These are phyloP conservation scores for Cosmia trapezina DNA, from an alignment of 2,888 invertebrate genomes.

Conservation along the genomic window DNA sequence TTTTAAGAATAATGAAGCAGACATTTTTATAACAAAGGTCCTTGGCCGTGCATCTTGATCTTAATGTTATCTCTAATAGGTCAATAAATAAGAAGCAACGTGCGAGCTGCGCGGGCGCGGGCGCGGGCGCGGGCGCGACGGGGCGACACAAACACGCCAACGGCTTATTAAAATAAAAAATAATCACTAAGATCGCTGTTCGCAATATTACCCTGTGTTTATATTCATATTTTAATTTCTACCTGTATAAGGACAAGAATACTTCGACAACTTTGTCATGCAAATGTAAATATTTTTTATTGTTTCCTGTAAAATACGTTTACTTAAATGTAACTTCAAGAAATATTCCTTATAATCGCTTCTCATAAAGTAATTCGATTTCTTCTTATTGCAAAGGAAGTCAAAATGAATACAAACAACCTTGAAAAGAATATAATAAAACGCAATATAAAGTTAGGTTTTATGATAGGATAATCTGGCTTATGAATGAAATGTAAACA, in stretches of 20 bases:
- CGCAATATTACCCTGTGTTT: slow-evolving; percentile 81
- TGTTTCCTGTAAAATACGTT: slow-evolving; percentile 32
- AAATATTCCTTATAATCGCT: slow-evolving; percentile 25
- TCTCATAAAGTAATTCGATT: slow-evolving; percentile 6
- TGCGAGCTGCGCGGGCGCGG: slow-evolving; percentile 84
- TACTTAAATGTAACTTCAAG: slow-evolving; percentile 37
- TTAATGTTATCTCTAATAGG: slow-evolving; percentile 91
- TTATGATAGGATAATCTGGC: slow-evolving; percentile 80
- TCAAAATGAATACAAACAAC: slow-evolving; percentile 53
- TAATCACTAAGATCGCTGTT: slow-evolving; percentile 82
- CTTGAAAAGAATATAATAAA: slow-evolving; percentile 67
- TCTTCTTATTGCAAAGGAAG: slow-evolving; percentile 38
- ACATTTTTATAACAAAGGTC: slow-evolving; percentile 91
- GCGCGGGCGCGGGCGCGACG: slow-evolving; percentile 40
- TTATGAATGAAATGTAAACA: slow-evolving; percentile 89
- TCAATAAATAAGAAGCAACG: slow-evolving; percentile 90
- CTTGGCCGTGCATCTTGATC: slow-evolving; percentile 91
- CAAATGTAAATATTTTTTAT: slow-evolving; percentile 42
- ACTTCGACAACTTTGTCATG: slow-evolving; percentile 44
- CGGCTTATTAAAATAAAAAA: slow-evolving; percentile 88
- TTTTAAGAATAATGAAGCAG: slow-evolving; percentile 90
- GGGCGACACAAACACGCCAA: slow-evolving; percentile 86
- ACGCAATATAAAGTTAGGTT: slow-evolving; percentile 75
- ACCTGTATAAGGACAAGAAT: slow-evolving; percentile 40
- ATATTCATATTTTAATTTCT: slow-evolving; percentile 84